Percentiles rank a stretch among this genome's conserved stretches.
Evolutionary conservation across 1,140 invertebrate species (phyloP).

Genomic region (Venustaconcha ellipsiformis): DNA sequence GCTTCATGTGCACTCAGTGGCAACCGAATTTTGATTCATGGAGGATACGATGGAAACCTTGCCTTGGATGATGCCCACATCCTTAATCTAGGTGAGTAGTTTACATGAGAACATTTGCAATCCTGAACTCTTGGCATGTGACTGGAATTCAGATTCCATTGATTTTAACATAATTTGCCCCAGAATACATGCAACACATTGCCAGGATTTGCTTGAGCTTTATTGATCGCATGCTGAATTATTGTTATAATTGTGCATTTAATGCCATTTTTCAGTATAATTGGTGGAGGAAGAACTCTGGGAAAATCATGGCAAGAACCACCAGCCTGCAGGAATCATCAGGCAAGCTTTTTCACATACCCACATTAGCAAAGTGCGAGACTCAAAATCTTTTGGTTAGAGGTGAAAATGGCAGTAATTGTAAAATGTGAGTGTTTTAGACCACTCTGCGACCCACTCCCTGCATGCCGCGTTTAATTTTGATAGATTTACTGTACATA

Average conservation of each 20-base stretch:
- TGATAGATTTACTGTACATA: background rate
- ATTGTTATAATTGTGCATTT: no score
- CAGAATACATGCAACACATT: background rate
- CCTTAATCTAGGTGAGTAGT: slow-evolving; percentile 58
- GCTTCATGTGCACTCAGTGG: slow-evolving; percentile 58
- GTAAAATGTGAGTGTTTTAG: no score
- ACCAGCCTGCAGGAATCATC: no score
- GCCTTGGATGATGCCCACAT: slow-evolving; percentile 63
- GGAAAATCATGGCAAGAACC: no score
- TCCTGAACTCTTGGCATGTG: background rate
- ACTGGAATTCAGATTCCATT: background rate
- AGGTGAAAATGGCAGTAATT: no score
- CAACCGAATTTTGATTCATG: slow-evolving; percentile 62
- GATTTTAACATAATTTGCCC: background rate
- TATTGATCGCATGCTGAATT: no score
- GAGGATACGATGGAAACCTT: slow-evolving; percentile 65
- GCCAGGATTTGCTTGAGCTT: background rate
- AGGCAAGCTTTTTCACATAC: no score
- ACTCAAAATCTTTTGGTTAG: no score
- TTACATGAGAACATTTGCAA: background rate
- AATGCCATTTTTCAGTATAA: no score
- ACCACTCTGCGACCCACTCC: no score
- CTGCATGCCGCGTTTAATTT: background rate
- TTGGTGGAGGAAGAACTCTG: no score
- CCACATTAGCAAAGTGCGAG: no score